Conservation (phyloP, 2,113 vertebrate species). For the Sturnus vulgaris region DNA sequence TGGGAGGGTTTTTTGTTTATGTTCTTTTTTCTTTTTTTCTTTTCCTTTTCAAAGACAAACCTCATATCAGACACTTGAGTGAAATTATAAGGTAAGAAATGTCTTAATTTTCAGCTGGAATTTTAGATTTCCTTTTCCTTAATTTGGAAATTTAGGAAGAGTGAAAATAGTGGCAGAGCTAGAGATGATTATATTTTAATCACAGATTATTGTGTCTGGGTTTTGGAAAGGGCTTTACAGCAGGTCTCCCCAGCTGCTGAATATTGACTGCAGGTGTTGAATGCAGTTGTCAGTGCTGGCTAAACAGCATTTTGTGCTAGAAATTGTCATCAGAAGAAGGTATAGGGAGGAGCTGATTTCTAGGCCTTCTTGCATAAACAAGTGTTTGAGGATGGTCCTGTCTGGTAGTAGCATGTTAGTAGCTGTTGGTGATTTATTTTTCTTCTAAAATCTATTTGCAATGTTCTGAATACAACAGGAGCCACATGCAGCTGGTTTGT, state of each 20-base stretch:
- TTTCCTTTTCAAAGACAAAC: not conserved
- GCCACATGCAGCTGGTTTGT: not conserved
- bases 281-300: not conserved
- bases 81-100: not conserved
- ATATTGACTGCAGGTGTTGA: not conserved
- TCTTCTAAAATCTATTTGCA: not conserved
- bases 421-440: not conserved
- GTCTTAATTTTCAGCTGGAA: not conserved
- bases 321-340: not conserved
- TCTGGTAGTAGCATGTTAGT: not conserved
- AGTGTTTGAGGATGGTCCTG: not conserved
- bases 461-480: not conserved
- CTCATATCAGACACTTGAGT: not conserved
- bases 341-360: not conserved
- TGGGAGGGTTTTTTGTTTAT: rapidly evolving
- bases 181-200: not conserved
- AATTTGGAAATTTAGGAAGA: not conserved
- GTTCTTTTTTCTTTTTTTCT: not conserved
- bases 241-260: not conserved
- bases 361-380: not conserved
- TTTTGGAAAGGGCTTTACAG: not conserved
- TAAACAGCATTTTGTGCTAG: not conserved
- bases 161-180: not conserved
- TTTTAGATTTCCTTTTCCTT: not conserved
- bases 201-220: not conserved